These are phyloP conservation scores for Raja brachyura DNA, from an alignment of 2,113 vertebrate species.

Conservation along the genomic window DNA sequence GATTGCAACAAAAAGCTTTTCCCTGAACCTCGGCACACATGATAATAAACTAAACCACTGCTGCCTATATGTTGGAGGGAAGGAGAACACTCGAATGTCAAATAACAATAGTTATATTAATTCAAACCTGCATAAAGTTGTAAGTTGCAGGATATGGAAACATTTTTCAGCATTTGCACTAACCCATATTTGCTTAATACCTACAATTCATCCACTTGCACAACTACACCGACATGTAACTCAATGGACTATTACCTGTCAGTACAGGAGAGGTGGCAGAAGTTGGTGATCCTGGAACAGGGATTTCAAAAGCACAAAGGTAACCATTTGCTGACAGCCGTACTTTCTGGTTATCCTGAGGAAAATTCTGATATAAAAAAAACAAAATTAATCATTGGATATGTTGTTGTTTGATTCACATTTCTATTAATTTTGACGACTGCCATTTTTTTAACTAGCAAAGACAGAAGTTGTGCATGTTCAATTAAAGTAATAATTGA, in stretches of 20 bases:
- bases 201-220: neutral
- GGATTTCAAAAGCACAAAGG: conserved; percentile 91
- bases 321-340: conserved; percentile 83
- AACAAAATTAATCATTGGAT: neutral
- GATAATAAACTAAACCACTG: too few relatives aligned
- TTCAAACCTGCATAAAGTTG: neutral
- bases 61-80: too few relatives aligned
- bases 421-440: neutral
- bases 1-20: too few relatives aligned
- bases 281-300: conserved; percentile 79
- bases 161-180: neutral
- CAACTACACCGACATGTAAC: neutral
- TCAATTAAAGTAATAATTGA: too few relatives aligned
- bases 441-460: neutral
- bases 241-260: conserved; percentile 61
- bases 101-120: neutral
- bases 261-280: conserved; percentile 75
- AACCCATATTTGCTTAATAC: neutral
- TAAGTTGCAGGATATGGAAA: neutral
- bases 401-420: neutral
- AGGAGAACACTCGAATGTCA: neutral
- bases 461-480: neutral
- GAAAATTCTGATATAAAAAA: conserved; percentile 71
- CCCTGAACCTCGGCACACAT: too few relatives aligned
- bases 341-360: conserved; percentile 96